Base-by-base conservation (phyloP, 1,140 invertebrate genomes). In the Procambarus clarkii region DNA sequence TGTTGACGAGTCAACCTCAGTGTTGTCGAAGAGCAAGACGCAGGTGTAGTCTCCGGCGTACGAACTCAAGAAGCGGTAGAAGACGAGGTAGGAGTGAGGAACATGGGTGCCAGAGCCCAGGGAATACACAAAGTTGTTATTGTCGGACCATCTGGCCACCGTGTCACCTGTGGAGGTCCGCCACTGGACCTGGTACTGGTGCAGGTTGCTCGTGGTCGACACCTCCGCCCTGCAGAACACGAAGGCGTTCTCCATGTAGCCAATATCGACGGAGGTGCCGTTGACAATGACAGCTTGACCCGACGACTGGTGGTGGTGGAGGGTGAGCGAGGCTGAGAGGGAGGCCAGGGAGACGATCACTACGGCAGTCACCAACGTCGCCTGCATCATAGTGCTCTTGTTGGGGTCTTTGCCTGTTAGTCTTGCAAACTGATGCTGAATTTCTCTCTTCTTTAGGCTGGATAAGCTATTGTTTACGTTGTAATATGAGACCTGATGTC, bases 31-130 rank as follows among this genome's bases (percentile, higher is more conserved):
- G 0, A 74, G 69, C n/a, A 74, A 34, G 4, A 74, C 69, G 11
- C 69, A 74, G n/a, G 69, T 74, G n/a, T 74, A 74, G 69, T 74
- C 24, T 74, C 69, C 69, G 24, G 69, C 69, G 69, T 74, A 34
- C 34, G 7, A 34, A 9, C n/a, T 74, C 2, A 3, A 9, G 5
- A 74, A 74, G 69, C 34, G 2, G 69, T 74, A n/a, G 69, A 74
- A 74, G 69, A 74, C 69, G n/a, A 74, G 69, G 24, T 74, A 74
- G 3, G 69, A 74, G 69, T 74, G 69, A 74, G 69, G 69, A 1
- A 74, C 15, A n/a, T 74, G 69, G 24, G n/a, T 34, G 1, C 69
- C 69, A 7, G 15, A 7, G 69, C 69, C 69, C 69, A 74, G n/a
- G 11, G 69, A 74, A n/a, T 74, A 74, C 69, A 74, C 69, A n/a